Evolutionary conservation across 2,113 vertebrate genomes (phyloP), one percentile per base, ranked within the genome.

Genomic region (Gobius niger): DNA sequence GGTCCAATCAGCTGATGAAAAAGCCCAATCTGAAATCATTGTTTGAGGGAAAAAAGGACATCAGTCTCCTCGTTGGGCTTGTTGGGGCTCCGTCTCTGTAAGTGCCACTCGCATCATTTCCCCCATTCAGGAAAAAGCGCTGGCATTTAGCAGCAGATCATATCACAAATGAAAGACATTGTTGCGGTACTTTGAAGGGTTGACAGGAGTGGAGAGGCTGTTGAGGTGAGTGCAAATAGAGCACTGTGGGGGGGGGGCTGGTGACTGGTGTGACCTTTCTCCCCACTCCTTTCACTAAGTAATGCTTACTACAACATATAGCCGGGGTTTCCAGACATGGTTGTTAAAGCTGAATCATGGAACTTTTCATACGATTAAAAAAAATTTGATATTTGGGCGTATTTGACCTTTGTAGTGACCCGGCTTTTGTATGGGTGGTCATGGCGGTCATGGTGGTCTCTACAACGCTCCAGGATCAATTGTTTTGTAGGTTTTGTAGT

Each of bases 151-250:
- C 7, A 52, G 60, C 68, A 69, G 44, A 63, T 81, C 56, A 69
- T 63, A 66, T 64, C 15, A 49, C 9, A 50, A 80, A 73, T 73
- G 44, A 76, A 75, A 76, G 53, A 72, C 62, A 82, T 69, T 82
- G 75, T 80, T 80, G 67, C 79, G 73, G 70, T 61, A 47, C 24
- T 59, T 76, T 54, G 24, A 51, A 69, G 59, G 19, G 0, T 13
- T 41, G 71, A 44, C 47, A 52, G 34, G 41, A 46, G 49, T 52
- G 51, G 18, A 46, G 62, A 67, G 67, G 47, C 14, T n/a, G 46
- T 44, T 51, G 71, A 63, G 52, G 16, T 56, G 63, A 77, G 63
- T 61, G 10, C 19, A 56, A 24, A 51, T 24, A 65, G 53, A 52
- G 68, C 62, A 52, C 15, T 6, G 57, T 18, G 64, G 41, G 1